Evolutionary conservation across 2,797 vertebrate species (phyloP).

Genomic region (Mareca penelope): DNA sequence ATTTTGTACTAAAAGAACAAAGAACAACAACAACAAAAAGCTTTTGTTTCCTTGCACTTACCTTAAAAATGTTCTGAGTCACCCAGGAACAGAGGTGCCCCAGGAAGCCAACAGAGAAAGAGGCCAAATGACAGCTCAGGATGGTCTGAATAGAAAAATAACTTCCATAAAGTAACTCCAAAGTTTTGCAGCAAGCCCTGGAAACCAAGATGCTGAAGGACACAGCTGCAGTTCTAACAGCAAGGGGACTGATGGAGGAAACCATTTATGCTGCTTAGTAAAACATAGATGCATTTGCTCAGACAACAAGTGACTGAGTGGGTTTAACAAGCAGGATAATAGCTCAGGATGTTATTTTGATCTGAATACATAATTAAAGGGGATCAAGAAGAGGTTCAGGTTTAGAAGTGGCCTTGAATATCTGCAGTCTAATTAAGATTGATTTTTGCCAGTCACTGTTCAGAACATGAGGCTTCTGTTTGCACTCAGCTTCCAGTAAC

Average conservation of each 20-base stretch:
- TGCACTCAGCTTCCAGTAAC: neutral
- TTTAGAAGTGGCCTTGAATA: constrained; percentile 58
- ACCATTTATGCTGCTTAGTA: neutral
- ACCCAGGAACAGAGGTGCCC: neutral
- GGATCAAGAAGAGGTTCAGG: constrained; percentile 52
- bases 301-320: constrained; percentile 33
- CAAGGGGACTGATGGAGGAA: neutral
- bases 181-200: neutral
- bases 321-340: constrained; percentile 58
- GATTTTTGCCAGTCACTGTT: constrained; percentile 58
- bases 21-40: rapidly evolving
- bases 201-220: neutral
- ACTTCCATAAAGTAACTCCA: neutral
- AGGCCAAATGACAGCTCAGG: neutral
- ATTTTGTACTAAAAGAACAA: neutral
- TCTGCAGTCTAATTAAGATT: constrained; percentile 61
- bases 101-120: neutral
- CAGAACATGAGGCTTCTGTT: neutral
- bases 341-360: constrained; percentile 57
- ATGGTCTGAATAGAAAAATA: neutral
- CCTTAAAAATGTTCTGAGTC: neutral
- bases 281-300: neutral
- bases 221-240: neutral
- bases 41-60: neutral
- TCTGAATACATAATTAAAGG: constrained; percentile 63